Base-by-base conservation (phyloP, 2,797 vertebrate genomes). In the Poeciliopsis infans region DNA sequence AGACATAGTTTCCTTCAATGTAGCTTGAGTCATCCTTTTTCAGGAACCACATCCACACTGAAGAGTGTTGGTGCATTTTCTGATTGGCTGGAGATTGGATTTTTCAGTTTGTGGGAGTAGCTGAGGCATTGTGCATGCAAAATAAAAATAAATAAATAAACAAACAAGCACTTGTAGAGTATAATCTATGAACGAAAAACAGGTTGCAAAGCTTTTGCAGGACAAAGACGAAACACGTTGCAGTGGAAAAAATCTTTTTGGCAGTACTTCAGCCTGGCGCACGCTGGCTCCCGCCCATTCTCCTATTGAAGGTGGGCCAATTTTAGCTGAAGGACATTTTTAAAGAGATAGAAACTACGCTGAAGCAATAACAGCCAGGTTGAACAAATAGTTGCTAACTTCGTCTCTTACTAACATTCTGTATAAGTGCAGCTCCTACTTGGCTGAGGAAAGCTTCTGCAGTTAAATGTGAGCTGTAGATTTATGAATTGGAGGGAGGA, bases 221-320 rank as follows among this genome's bases (percentile, higher is more conserved):
- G 36, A n/a, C 46, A 31, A 72, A 55, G 18, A 74, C 41, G 51
- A 7, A 43, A 57, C 72, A 71, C 61, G 20, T 78, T 69, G 78
- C 85, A 15, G 57, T 53, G 47, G 83, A 59, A 80, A 86, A 72
- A 80, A 59, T 82, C 7, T 83, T 71, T 31, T 82, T 92, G 90
- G 93, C 90, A 11, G 57, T 23, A 75, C 20, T 92, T 85, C 85
- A 84, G 86, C 82, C 82, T 86, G 85, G 64, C 2, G 49, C 46
- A 16, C 55, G 25, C 72, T 86, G 85, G 76, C 86, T 87, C 75
- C 41, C 23, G 3, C 87, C 81, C 88, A 84, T 79, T 68, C 18
- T 78, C 55, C 28, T 80, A 74, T 51, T 91, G 85, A 95, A 94
- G 93, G 91, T 94, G 84, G 87, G 84, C 91, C 89, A 92, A 85